phyloP scores from a whole-genome alignment of 2,113 vertebrate species.

The Amphilophus citrinellus region DNA sequence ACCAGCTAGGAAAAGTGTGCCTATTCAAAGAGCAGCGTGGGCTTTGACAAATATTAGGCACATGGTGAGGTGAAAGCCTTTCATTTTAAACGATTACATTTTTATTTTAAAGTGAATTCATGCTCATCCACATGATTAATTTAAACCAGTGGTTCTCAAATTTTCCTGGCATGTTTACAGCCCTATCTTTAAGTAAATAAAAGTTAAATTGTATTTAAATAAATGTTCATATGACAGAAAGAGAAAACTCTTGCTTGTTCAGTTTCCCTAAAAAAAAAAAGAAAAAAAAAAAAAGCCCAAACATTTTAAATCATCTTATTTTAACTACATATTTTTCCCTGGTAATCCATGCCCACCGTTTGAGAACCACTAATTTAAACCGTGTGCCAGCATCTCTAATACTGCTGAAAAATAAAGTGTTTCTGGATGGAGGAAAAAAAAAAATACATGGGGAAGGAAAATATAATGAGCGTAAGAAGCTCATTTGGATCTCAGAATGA shows the following conservation, averaged over 20 bases:
- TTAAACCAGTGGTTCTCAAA: background rate
- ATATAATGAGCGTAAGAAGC: background rate
- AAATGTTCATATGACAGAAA: too few relatives aligned
- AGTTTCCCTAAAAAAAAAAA: too few relatives aligned
- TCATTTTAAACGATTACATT: background rate
- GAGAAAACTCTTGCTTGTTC: too few relatives aligned
- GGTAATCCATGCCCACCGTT: background rate
- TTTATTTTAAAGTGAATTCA: background rate
- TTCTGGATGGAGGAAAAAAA: background rate
- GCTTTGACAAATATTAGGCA: background rate
- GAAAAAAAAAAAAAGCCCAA: background rate
- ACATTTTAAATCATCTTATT: background rate
- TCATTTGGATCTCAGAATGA: slow-evolving; percentile 2
- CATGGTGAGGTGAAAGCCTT: background rate
- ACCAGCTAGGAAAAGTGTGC: background rate
- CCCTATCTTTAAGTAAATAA: too few relatives aligned
- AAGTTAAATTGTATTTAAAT: too few relatives aligned
- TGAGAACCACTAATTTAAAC: slow-evolving; percentile 5
- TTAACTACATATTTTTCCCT: background rate
- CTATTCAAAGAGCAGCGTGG: background rate
- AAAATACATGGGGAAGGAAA: background rate
- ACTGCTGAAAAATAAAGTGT: background rate
- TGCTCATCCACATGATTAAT: background rate
- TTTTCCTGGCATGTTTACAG: too few relatives aligned
- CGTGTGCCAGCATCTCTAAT: background rate